Conservation (phyloP, 1,140 invertebrate species). For the Bradynema listronoti region DNA sequence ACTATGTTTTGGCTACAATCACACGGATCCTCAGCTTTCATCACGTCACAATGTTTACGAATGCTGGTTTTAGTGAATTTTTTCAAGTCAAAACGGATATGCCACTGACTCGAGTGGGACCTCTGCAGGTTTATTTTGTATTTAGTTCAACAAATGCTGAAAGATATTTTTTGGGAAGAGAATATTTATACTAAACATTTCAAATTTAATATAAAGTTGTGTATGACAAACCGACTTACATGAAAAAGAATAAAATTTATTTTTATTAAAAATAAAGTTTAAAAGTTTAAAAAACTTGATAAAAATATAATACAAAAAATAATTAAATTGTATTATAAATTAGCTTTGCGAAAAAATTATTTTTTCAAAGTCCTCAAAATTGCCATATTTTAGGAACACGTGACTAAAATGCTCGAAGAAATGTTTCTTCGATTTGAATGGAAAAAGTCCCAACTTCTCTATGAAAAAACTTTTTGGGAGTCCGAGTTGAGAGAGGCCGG, state of each 20-base stretch:
- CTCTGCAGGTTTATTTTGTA: slow-evolving; percentile 39
- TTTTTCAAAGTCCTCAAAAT: slow-evolving; percentile 4
- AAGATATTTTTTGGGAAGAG: no score
- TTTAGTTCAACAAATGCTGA: no score
- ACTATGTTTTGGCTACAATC: slow-evolving; percentile 46
- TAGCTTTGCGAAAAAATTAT: no score
- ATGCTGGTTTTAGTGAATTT: slow-evolving; percentile 47
- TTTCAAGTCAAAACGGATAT: slow-evolving; percentile 30
- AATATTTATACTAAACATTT: no score
- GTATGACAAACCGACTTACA: no score
- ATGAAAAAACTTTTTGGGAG: slow-evolving; percentile 48
- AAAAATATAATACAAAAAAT: no score
- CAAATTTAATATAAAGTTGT: no score
- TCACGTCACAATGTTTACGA: slow-evolving; percentile 46
- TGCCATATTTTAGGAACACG: slow-evolving; percentile 43
- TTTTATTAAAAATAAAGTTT: no score
- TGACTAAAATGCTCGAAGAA: slow-evolving; percentile 33
- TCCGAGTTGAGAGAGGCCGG: slow-evolving; percentile 45
- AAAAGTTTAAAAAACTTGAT: no score
- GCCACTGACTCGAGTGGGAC: slow-evolving; percentile 42
- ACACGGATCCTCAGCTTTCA: slow-evolving; percentile 40
- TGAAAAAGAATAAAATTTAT: no score
- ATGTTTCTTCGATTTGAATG: slow-evolving; percentile 37
- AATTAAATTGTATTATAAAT: no score
- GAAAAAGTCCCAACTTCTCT: slow-evolving; percentile 35